Conservation (phyloP, 2,888 invertebrate genomes). For the Brassicogethes aeneus region DNA sequence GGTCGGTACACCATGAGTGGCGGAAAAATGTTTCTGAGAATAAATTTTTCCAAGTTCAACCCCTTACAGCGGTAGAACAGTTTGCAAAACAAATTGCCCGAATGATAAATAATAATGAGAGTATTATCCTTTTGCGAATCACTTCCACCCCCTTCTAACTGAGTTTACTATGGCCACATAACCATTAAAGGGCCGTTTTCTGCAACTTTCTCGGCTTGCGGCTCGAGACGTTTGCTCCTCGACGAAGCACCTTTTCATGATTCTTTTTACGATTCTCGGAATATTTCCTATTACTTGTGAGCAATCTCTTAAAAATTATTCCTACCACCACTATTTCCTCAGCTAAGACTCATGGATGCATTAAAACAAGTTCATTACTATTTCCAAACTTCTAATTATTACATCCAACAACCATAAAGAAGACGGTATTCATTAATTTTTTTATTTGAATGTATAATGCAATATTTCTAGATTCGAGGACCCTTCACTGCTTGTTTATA, state of each 20-base stretch:
- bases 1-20: too few species aligned
- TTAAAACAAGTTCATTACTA: too few species aligned
- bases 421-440: too few species aligned
- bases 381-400: too few species aligned
- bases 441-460: too few species aligned
- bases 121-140: slow-evolving; percentile 22
- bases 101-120: slow-evolving; percentile 26
- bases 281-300: slow-evolving; percentile 11
- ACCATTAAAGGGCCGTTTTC: slow-evolving; percentile 27
- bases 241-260: slow-evolving; percentile 24
- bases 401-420: too few species aligned
- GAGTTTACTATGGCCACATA: slow-evolving; percentile 25
- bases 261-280: slow-evolving; percentile 20
- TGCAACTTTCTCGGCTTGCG: slow-evolving; percentile 19
- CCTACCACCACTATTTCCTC: too few species aligned
- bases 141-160: slow-evolving; percentile 21
- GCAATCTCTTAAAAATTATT: not conserved
- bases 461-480: too few species aligned
- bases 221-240: slow-evolving; percentile 10
- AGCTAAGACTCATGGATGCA: too few species aligned
- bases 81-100: slow-evolving; percentile 24
- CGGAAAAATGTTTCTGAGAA: too few species aligned
- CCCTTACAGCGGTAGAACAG: slow-evolving; percentile 11
- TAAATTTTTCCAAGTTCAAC: too few species aligned
- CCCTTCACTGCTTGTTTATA: too few species aligned